Evolutionary conservation across 2,797 vertebrate genomes (phyloP).

Genomic region (Myotis myotis): DNA sequence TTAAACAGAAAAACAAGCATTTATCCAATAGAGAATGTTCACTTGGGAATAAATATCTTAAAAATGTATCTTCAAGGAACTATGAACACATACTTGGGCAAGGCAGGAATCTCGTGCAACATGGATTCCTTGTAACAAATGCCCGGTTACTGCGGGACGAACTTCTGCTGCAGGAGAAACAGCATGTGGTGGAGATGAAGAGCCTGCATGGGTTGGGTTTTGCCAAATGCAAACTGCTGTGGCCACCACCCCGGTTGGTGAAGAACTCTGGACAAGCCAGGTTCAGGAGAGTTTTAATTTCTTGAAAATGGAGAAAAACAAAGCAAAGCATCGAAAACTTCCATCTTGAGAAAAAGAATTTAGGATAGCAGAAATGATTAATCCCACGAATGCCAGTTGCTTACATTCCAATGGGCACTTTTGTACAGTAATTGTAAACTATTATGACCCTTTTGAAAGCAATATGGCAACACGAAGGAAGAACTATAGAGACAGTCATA

Average conservation of each 20-base stretch:
- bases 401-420: background rate
- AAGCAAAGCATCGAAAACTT: background rate
- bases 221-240: background rate
- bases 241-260: background rate
- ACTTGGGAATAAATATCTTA: background rate
- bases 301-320: background rate
- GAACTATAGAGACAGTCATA: background rate
- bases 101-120: background rate
- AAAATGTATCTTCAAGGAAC: background rate
- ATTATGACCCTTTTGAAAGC: constrained; percentile 18
- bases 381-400: background rate
- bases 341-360: background rate
- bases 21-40: background rate
- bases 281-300: background rate
- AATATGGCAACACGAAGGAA: background rate
- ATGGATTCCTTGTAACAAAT: background rate
- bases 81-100: background rate
- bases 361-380: constrained; percentile 20
- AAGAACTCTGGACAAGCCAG: background rate
- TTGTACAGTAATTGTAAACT: background rate
- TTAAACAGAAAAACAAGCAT: background rate
- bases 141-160: background rate
- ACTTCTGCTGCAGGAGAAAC: background rate
- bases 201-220: fast-evolving
- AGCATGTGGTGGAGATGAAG: background rate